These are phyloP conservation scores for Drosophila rellima DNA, from an alignment of 2,888 invertebrate genomes.

Conservation along the genomic window DNA sequence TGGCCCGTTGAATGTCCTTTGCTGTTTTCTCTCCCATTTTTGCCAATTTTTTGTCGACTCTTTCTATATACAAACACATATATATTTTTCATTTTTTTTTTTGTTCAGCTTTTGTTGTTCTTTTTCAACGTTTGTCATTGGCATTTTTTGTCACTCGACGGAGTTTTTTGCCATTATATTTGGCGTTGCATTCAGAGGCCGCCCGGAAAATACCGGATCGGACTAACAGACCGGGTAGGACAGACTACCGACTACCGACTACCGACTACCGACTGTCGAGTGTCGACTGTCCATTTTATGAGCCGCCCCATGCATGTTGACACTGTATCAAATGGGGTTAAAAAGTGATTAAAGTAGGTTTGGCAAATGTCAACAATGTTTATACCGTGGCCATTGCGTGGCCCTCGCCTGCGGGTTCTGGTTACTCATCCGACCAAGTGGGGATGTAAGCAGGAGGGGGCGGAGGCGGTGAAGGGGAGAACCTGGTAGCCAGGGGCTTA, in stretches of 20 bases:
- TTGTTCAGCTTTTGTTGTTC: conserved; percentile 39
- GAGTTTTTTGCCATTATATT: conserved; percentile 44
- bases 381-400: conserved; percentile 69
- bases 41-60: conserved; percentile 23
- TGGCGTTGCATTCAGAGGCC: conserved; percentile 38
- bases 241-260: conserved; percentile 13
- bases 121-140: conserved; percentile 77
- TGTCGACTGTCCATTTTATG: conserved; percentile 74
- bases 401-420: conserved; percentile 39
- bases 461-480: too few species aligned
- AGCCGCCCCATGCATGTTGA: conserved; percentile 76
- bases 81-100: conserved; percentile 15
- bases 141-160: conserved; percentile 71
- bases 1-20: conserved; percentile 38
- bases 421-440: conserved; percentile 5
- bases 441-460: not conserved
- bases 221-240: conserved; percentile 10
- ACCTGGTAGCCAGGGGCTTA: conserved; percentile 53
- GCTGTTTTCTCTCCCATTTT: conserved; percentile 43
- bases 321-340: conserved; percentile 85
- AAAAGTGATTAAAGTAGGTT: conserved; percentile 84
- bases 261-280: conserved; percentile 33
- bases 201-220: conserved; percentile 22
- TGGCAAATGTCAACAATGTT: conserved; percentile 84
- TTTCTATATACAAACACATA: conserved; percentile 9